Evolutionary conservation across 2,888 invertebrate species (phyloP).

Genomic region (Galerucella calmariensis): DNA sequence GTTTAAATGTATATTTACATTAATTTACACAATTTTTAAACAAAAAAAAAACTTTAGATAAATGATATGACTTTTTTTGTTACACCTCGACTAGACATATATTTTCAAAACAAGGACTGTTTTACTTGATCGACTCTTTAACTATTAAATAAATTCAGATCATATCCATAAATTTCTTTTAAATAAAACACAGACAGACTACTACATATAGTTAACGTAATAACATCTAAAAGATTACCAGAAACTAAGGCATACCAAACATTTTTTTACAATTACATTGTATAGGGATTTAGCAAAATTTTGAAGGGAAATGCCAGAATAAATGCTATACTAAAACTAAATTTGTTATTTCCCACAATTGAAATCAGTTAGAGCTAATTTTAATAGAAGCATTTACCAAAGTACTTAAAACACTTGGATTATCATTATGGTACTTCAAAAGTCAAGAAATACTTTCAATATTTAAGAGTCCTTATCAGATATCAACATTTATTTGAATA

Average conservation of each 20-base stretch:
- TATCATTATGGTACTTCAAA: not conserved
- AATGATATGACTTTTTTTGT: not conserved
- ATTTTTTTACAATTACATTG: constrained; percentile 16
- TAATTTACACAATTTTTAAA: not conserved
- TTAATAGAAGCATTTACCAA: not conserved
- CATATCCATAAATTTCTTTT: constrained; percentile 33
- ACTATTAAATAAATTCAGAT: constrained; percentile 36
- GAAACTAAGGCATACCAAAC: constrained; percentile 31
- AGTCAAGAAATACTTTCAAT: constrained; percentile 1
- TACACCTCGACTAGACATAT: too few relatives aligned
- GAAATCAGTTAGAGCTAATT: not conserved
- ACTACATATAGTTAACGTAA: constrained; percentile 41
- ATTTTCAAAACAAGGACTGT: not conserved
- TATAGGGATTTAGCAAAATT: constrained; percentile 1
- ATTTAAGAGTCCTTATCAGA: not conserved
- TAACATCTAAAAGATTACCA: constrained; percentile 36
- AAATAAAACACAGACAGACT: constrained; percentile 42
- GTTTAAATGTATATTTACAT: not conserved
- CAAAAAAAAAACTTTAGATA: not conserved
- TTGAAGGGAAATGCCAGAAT: not conserved
- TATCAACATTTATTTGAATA: not conserved
- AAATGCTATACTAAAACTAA: constrained; percentile 9
- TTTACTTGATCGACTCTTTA: constrained; percentile 1
- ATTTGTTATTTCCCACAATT: not conserved
- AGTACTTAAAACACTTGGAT: not conserved